Base-by-base conservation (phyloP, 1,140 invertebrate species). In the Drosophila leontia region DNA sequence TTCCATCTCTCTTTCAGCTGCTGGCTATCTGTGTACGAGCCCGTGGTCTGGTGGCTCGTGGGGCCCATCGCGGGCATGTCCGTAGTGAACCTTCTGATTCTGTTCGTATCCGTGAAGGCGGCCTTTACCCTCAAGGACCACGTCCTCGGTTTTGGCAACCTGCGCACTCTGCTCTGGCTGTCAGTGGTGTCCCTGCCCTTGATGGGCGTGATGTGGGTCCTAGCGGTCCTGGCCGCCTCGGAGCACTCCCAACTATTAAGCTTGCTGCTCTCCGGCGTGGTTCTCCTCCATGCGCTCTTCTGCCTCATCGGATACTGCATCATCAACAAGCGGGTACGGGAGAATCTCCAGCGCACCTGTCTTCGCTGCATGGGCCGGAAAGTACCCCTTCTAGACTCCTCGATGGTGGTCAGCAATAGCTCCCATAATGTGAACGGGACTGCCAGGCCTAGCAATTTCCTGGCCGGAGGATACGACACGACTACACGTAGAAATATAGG, bases 11-110 rank as follows among this genome's bases (percentile, higher is more conserved):
- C 8, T 65, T 94, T 45, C 91, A 98, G 97, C 91, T 99, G 98
- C 91, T 99, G 98, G 98, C 94, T 99, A n/a, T 97, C 97, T 1
- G 95, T 98, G 11, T 98, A 98, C 91, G 97, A 98, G 91, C 96
- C 96, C 26, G 96, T 98, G 12, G 96, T 98, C 8, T 98, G 98
- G 98, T 96, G 97, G 93, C 94, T 98, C 60, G 96, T 98, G 76
- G 97, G 97, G 9, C 98, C 98, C 3, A 96, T 97, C 13, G 96
- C 95, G 50, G 93, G 95, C 39, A 94, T 97, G 69, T 96, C 97
- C 1, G 91, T 96, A n/a, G 94, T 96, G 1, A 97, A 97, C 90
- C 94, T 99, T 1, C 94, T 96, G 34, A 96, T 97, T 47, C 95
- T 99, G 44, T 94, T 97, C 3, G 95, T 98, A 75, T 97, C 97